A percentile compares a stretch with the other conserved stretches of the same genome.
These are phyloP conservation scores for Aphidius gifuensis DNA, from an alignment of 1,140 invertebrate species.

Conservation along the genomic window DNA sequence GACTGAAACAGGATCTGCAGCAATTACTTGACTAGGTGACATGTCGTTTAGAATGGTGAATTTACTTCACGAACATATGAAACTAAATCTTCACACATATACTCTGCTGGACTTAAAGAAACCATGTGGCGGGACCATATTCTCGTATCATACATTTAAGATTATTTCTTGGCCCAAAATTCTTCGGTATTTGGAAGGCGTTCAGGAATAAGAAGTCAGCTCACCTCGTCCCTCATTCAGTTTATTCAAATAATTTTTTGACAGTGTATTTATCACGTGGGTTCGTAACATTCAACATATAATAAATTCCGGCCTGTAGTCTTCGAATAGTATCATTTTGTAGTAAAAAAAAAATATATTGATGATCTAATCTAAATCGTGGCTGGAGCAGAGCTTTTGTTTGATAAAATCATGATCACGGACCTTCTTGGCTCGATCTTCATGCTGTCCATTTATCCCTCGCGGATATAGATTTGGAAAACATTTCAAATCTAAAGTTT, in stretches of 20 bases:
- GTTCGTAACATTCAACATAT: conserved; percentile 27
- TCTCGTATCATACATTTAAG: conserved; percentile 32
- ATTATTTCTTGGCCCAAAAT: conserved; percentile 16
- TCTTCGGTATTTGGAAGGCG: conserved; percentile 10
- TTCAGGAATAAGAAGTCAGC: conserved; percentile 1
- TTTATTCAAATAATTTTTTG: background rate
- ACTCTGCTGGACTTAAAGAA: no score
- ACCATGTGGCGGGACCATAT: background rate
- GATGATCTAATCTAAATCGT: conserved; percentile 35
- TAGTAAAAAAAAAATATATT: conserved; percentile 38
- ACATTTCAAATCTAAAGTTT: conserved; percentile 36
- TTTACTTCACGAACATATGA: conserved; percentile 35
- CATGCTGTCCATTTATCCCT: conserved; percentile 30
- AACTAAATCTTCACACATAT: no score
- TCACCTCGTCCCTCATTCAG: conserved; percentile 8
- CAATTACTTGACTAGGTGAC: conserved; percentile 24
- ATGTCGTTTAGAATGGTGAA: conserved; percentile 23
- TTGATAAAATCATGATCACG: no score
- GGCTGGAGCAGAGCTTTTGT: conserved; percentile 32
- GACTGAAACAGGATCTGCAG: conserved; percentile 32
- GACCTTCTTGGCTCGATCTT: no score
- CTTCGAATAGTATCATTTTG: conserved; percentile 35
- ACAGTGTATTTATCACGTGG: background rate
- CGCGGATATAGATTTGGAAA: conserved; percentile 38
- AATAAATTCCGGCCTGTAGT: conserved; percentile 32